phyloP scores from a whole-genome alignment of 2,888 invertebrate genomes.

The Blomia tropicalis region DNA sequence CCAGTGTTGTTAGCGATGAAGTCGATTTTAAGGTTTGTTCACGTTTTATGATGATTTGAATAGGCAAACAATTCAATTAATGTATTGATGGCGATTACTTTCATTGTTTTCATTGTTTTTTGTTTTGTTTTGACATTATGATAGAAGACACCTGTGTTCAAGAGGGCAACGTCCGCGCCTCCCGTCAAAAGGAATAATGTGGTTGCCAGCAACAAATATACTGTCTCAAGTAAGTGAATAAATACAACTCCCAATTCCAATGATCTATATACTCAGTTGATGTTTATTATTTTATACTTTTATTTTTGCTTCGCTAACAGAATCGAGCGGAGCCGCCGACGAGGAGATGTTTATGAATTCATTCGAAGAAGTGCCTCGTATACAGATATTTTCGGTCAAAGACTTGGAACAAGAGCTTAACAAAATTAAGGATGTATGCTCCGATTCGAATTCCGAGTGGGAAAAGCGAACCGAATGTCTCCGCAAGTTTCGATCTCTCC shows the following conservation, averaged over 20 bases:
- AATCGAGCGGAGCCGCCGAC: slow-evolving; percentile 64
- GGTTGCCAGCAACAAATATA: slow-evolving; percentile 19
- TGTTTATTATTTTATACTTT: background rate
- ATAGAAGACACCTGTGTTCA: slow-evolving; percentile 19
- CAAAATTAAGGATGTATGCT: slow-evolving; percentile 53
- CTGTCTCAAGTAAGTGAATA: too few species aligned
- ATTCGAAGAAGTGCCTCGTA: slow-evolving; percentile 64
- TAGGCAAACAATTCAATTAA: too few species aligned
- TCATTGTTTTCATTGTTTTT: background rate
- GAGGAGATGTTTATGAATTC: slow-evolving; percentile 68
- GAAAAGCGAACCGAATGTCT: slow-evolving; percentile 82
- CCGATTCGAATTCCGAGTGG: slow-evolving; percentile 75
- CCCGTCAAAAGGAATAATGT: slow-evolving; percentile 30
- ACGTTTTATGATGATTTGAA: background rate
- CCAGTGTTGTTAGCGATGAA: slow-evolving; percentile 14
- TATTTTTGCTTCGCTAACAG: slow-evolving; percentile 16
- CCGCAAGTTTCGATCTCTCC: slow-evolving; percentile 59
- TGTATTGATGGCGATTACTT: too few species aligned
- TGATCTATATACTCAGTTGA: too few species aligned
- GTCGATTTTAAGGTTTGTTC: slow-evolving; percentile 20
- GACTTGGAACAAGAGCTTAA: slow-evolving; percentile 68
- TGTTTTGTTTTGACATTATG: background rate
- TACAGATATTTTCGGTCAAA: slow-evolving; percentile 58
- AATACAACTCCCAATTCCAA: too few species aligned
- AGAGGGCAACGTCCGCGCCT: slow-evolving; percentile 32